Evolutionary conservation across 2,888 invertebrate genomes (phyloP), one percentile per base, ranked within the genome.

Genomic region (Pasiphila rectangulata): DNA sequence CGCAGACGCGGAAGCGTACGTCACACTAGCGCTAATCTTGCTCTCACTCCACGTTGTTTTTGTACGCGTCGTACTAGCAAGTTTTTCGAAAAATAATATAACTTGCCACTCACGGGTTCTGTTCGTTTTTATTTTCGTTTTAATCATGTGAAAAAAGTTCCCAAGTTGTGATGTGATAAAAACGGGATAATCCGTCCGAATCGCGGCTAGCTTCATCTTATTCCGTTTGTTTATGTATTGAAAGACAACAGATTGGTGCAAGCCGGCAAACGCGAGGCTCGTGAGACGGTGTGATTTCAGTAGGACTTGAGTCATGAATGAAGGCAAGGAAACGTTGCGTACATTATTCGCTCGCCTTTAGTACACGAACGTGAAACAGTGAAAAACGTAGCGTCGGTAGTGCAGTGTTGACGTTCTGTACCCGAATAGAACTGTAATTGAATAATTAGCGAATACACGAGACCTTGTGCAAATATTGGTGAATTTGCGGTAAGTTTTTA

Each of bases 221-320:
- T 63, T 76, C 71, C 72, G 84, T 86, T 88, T 88, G 87, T 88
- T 88, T 88, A 88, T 86, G 79, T 84, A 83, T 84, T 77, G 80
- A 68, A 82, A 85, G 85, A 87, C 86, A 87, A 85, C 86, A 84
- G 83, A 80, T 80, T 76, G 74, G 79, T 83, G 79, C 75, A 77
- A 54, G 77, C 83, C 81, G 85, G 86, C 79, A 72, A 72, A 72
- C 69, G 70, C 61, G 73, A 68, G 77, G 72, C 72, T 71, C 70
- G 72, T 72, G 62, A 64, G 61, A 69, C 72, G 67, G 74, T 63
- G 70, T 72, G 74, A 75, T 71, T 70, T 71, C 72, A 74, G 76
- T 72, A 68, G 72, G 76, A 73, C 71, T 69, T 68, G 63, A 62
- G 68, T 67, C 75, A 72, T 81, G 79, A 79, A 79, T 82, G 79